Percentiles rank a stretch among this genome's conserved stretches.
phyloP scores from a whole-genome alignment of 2,797 vertebrate species.

The Mormyrops attenuatus region DNA sequence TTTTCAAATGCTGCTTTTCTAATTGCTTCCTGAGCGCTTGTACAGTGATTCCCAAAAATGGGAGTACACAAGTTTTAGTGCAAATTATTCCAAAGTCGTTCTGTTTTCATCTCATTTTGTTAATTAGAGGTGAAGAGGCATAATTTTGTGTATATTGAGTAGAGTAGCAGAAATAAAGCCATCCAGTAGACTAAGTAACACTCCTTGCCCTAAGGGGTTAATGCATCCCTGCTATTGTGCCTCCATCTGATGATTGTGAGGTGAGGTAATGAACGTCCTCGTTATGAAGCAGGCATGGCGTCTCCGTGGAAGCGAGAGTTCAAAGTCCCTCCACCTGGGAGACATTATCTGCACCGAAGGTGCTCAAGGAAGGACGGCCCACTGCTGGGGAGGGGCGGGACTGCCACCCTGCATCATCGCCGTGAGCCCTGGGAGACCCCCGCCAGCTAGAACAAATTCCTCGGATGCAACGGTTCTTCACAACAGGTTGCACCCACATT shows the following conservation, averaged over 20 bases:
- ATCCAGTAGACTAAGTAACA: conserved; percentile 15
- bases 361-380: conserved; percentile 18
- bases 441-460: conserved; percentile 32
- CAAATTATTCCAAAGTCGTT: neutral
- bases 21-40: neutral
- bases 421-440: conserved; percentile 25
- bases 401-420: conserved; percentile 13
- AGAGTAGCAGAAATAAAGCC: conserved; percentile 15
- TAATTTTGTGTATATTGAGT: conserved; percentile 21
- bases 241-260: conserved; percentile 4
- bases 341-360: neutral
- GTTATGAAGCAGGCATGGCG: conserved; percentile 24
- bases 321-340: neutral
- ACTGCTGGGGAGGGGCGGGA: conserved; percentile 3
- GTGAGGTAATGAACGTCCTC: conserved; percentile 30
- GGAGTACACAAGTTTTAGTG: neutral
- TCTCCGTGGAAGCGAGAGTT: conserved; percentile 22
- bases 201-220: conserved; percentile 30
- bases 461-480: conserved; percentile 46
- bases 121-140: neutral
- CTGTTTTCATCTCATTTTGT: neutral
- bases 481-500: conserved; percentile 61
- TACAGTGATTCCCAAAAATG: neutral
- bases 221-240: conserved; percentile 26
- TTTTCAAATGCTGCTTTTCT: neutral